phyloP scores from a whole-genome alignment of 2,797 vertebrate genomes.

The Potorous gilbertii region DNA sequence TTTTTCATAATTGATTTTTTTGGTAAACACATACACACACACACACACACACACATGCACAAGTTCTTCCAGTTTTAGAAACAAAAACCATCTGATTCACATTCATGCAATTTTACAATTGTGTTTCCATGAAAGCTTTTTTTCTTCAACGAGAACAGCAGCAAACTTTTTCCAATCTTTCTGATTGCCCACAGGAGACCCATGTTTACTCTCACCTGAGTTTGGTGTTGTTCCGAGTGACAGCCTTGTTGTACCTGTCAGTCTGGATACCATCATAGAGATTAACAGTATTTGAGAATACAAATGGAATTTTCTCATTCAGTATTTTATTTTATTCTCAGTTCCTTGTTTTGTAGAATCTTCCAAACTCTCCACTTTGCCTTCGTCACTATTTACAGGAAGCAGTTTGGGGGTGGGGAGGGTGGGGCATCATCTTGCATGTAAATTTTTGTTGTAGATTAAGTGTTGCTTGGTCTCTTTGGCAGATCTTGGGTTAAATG shows the following conservation, averaged over 20 bases:
- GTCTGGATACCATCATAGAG: conserved; percentile 89
- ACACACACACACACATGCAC: conserved; percentile 9
- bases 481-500: conserved; percentile 86
- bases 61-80: conserved; percentile 80
- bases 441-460: conserved; percentile 94
- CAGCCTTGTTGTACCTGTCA: conserved; percentile 86
- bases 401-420: conserved; percentile 76
- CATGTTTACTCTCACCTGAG: conserved; percentile 78
- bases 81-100: conserved; percentile 81
- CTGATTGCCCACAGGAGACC: conserved; percentile 83
- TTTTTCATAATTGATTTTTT: conserved; percentile 65
- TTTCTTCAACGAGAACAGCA: conserved; percentile 76
- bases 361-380: conserved; percentile 87
- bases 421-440: conserved; percentile 90
- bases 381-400: conserved; percentile 89
- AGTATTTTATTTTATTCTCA: conserved; percentile 89
- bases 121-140: conserved; percentile 81
- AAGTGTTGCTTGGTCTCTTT: conserved; percentile 88
- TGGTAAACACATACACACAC: too few relatives aligned
- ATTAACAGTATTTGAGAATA: conserved; percentile 89
- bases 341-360: conserved; percentile 91
- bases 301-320: conserved; percentile 86
- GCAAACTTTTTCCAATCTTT: conserved; percentile 76
- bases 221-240: conserved; percentile 80
- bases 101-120: conserved; percentile 79